These are phyloP conservation scores for Tricholaema leucomelas DNA, from an alignment of 2,113 vertebrate species.

Conservation along the genomic window DNA sequence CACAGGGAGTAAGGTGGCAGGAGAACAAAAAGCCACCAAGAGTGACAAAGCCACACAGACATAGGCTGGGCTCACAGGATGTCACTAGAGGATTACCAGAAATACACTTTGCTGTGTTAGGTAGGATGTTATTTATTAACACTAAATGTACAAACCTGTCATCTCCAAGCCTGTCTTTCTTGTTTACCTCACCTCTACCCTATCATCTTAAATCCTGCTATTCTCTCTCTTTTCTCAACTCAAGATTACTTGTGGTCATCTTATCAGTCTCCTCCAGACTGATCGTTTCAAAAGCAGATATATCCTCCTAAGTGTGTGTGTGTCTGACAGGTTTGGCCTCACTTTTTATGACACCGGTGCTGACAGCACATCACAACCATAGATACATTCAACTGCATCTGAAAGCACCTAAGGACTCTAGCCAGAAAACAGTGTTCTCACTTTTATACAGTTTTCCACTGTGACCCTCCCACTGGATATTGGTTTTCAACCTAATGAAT, in stretches of 20 bases:
- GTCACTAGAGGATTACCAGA: neutral
- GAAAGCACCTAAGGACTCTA: neutral
- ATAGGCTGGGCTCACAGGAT: neutral
- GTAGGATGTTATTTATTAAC: slow-evolving; percentile 10
- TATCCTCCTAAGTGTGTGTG: rapidly evolving
- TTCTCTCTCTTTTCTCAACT: slow-evolving; percentile 40
- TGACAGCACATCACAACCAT: neutral
- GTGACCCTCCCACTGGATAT: neutral
- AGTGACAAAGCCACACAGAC: neutral
- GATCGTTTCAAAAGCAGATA: slow-evolving; percentile 53
- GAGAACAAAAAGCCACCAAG: neutral
- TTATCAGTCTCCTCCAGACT: slow-evolving; percentile 64
- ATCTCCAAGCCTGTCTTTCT: neutral
- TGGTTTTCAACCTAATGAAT: rapidly evolving
- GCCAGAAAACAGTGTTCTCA: neutral
- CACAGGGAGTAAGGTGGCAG: neutral
- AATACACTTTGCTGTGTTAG: neutral
- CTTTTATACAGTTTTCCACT: neutral
- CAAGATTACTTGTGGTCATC: slow-evolving; percentile 30
- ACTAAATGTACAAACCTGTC: slow-evolving; percentile 5
- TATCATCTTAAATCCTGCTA: slow-evolving; percentile 42
- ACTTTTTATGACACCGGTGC: neutral
- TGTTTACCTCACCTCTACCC: slow-evolving; percentile 26
- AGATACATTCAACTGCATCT: neutral
- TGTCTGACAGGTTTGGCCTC: slow-evolving; percentile 27